Conservation (phyloP, 2,113 vertebrate genomes). For the Scomber colias region DNA sequence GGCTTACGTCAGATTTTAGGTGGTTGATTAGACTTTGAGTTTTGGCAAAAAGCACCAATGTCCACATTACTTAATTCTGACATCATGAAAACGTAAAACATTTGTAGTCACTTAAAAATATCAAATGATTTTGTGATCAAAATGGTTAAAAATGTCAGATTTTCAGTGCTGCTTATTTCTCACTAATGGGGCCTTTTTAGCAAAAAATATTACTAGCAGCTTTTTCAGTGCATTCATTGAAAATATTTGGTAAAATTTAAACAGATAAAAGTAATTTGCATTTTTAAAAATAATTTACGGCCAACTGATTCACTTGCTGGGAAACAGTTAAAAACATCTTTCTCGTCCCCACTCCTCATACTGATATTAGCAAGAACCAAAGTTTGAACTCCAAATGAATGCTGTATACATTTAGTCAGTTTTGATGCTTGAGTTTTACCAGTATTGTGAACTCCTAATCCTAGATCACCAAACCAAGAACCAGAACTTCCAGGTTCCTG, state of each 20-base stretch:
- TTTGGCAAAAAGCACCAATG: not conserved
- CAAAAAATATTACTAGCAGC: not conserved
- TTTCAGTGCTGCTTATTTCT: not conserved
- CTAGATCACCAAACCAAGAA: no score
- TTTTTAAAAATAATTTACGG: not conserved
- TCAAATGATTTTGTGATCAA: not conserved
- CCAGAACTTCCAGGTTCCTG: no score
- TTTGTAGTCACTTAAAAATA: not conserved
- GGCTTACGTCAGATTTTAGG: not conserved
- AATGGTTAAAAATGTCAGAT: not conserved
- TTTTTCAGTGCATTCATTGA: not conserved
- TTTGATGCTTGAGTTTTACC: no score
- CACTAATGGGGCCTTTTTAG: not conserved
- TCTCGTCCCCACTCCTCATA: not conserved
- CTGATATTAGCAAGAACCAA: not conserved
- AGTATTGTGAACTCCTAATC: no score
- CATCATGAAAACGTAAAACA: not conserved
- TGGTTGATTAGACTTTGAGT: not conserved
- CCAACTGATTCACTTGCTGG: not conserved
- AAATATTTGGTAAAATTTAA: conserved; percentile 17
- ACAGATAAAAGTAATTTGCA: not conserved
- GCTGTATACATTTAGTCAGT: no score
- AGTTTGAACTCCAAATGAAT: not conserved
- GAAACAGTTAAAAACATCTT: no score
- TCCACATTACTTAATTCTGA: not conserved